Conservation (phyloP, 2,888 invertebrate species). For the Drosophila recens region DNA sequence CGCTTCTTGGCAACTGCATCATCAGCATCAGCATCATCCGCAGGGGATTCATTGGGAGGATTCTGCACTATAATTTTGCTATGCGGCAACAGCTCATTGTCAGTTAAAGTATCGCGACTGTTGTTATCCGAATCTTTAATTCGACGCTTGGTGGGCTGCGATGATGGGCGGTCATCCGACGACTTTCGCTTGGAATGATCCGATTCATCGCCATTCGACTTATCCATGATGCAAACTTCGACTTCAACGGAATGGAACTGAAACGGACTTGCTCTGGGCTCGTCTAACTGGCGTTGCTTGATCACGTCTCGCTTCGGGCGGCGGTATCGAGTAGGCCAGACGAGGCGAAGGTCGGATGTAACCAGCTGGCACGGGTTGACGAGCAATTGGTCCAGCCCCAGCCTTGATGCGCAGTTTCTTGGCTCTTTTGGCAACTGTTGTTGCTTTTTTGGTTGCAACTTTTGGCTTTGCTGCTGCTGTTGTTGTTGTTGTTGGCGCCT, state of each 20-base stretch:
- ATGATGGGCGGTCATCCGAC: constrained; percentile 23
- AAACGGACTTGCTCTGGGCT: background rate
- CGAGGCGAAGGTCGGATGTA: constrained; percentile 28
- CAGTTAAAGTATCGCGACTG: background rate
- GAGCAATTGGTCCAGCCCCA: constrained; percentile 26
- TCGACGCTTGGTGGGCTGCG: constrained; percentile 37
- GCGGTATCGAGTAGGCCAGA: constrained; percentile 43
- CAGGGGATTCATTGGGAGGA: background rate
- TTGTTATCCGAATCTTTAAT: background rate
- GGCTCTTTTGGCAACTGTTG: constrained; percentile 1
- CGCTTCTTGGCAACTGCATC: constrained; percentile 52
- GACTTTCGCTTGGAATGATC: constrained; percentile 33
- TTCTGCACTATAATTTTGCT: constrained; percentile 1
- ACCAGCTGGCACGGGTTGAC: background rate
- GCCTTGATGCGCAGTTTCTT: constrained; percentile 37
- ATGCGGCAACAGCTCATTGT: constrained; percentile 4
- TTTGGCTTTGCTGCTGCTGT: background rate
- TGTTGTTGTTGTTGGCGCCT: background rate
- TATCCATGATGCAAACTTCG: constrained; percentile 26
- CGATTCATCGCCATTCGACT: constrained; percentile 40
- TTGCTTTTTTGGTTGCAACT: background rate
- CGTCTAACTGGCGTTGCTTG: background rate
- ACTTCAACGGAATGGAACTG: constrained; percentile 5
- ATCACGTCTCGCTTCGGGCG: constrained; percentile 15
- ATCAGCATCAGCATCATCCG: constrained; percentile 3